Evolutionary conservation across 2,888 invertebrate species (phyloP).

Genomic region (Hirtodrosophila cameraria): DNA sequence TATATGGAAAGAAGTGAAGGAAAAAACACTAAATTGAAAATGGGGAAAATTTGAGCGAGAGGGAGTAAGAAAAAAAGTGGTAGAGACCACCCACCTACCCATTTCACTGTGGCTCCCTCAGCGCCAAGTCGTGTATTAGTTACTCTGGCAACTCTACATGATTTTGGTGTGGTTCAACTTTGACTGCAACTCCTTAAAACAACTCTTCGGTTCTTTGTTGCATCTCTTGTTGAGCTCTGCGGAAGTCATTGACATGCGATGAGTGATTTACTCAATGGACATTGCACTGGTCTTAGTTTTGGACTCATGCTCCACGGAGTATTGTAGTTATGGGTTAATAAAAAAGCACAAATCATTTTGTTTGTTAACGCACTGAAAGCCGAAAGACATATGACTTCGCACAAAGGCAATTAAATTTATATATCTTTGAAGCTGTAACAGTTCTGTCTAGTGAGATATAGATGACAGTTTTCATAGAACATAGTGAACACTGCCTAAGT

Average conservation of each 20-base stretch:
- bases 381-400: background rate
- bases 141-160: conserved; percentile 21
- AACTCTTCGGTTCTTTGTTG: background rate
- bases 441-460: background rate
- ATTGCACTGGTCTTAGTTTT: no score
- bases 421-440: background rate
- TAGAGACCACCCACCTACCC: conserved; percentile 30
- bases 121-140: background rate
- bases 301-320: background rate
- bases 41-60: background rate
- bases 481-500: background rate
- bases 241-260: conserved; percentile 48
- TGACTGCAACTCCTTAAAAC: conserved; percentile 20
- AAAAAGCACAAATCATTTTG: conserved; percentile 19
- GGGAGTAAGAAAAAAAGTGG: background rate
- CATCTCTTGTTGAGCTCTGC: background rate
- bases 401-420: background rate
- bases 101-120: conserved; percentile 3
- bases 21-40: conserved; percentile 20
- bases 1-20: conserved; percentile 3
- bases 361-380: conserved; percentile 7
- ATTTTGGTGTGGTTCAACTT: conserved; percentile 42
- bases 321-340: conserved; percentile 12
- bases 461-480: background rate
- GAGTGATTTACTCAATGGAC: conserved; percentile 32